Conservation (phyloP, 2,888 invertebrate genomes). For the Rhagophthalmus giganteus region DNA sequence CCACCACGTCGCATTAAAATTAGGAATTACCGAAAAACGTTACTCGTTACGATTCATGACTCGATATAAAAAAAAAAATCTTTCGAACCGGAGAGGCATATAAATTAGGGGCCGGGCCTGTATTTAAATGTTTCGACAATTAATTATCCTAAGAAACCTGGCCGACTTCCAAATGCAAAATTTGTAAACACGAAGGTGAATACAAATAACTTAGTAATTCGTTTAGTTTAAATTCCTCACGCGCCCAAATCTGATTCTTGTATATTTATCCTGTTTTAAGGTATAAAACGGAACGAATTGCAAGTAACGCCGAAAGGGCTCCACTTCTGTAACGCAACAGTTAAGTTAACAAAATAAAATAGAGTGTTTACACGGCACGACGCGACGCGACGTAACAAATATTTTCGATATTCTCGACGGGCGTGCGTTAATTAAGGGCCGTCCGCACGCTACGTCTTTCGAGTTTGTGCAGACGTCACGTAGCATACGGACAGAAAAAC, state of each 20-base stretch:
- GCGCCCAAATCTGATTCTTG: constrained; percentile 8
- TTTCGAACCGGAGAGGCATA: constrained; percentile 6
- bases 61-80: constrained; percentile 6
- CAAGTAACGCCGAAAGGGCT: too few species aligned
- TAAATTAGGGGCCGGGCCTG: constrained; percentile 8
- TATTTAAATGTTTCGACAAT: constrained; percentile 20
- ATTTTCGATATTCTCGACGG: too few species aligned
- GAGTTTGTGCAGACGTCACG: too few species aligned
- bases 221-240: constrained; percentile 9
- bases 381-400: too few species aligned
- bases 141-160: constrained; percentile 16
- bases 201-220: constrained; percentile 15
- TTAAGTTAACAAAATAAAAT: too few species aligned
- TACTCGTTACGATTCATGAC: background rate
- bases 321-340: too few species aligned
- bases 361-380: too few species aligned
- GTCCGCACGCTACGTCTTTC: too few species aligned
- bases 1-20: constrained; percentile 7
- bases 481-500: too few species aligned
- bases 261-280: too few species aligned
- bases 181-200: constrained; percentile 17
- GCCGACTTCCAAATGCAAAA: constrained; percentile 20
- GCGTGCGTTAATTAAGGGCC: too few species aligned
- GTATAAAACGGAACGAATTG: too few species aligned
- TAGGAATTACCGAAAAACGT: constrained; percentile 1